Conservation (phyloP, 2,888 invertebrate species). For the Meteorus colon region DNA sequence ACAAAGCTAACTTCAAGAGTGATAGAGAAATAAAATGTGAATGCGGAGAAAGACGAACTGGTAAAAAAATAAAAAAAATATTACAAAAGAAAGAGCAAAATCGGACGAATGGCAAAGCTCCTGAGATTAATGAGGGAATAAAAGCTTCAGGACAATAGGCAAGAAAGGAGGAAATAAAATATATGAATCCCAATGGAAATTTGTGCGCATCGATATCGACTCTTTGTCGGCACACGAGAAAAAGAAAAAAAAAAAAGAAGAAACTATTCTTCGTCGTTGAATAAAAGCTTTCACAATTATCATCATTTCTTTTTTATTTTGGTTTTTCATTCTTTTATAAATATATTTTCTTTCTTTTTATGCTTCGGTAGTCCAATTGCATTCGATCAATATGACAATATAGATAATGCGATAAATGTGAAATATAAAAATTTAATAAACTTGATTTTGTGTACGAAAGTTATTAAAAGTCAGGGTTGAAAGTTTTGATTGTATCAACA, state of each 20-base stretch:
- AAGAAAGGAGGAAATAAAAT: slow-evolving; percentile 16
- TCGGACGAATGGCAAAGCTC: slow-evolving; percentile 34
- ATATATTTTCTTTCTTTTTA: not conserved
- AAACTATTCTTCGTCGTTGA: not conserved
- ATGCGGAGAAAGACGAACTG: slow-evolving; percentile 30
- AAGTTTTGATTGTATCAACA: not conserved
- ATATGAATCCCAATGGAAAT: slow-evolving; percentile 12
- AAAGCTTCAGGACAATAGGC: slow-evolving; percentile 33
- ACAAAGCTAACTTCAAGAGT: slow-evolving; percentile 38
- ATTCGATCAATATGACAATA: not conserved
- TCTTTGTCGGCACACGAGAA: not conserved
- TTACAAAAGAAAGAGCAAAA: slow-evolving; percentile 21
- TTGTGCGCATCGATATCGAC: slow-evolving; percentile 20
- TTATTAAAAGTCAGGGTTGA: not conserved
- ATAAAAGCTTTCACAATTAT: slow-evolving; percentile 13
- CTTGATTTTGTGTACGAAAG: not conserved
- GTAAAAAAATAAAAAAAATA: slow-evolving; percentile 2
- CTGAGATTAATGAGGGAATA: slow-evolving; percentile 45
- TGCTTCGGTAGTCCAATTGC: not conserved
- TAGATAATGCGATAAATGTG: not conserved
- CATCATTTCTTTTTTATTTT: not conserved
- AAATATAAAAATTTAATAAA: not conserved
- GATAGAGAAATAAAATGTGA: slow-evolving; percentile 32
- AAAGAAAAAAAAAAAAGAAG: not conserved
- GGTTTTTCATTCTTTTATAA: not conserved